Evolutionary conservation across 2,797 vertebrate species (phyloP), one percentile per base, ranked within the genome.

Genomic region (Spatula clypeata): DNA sequence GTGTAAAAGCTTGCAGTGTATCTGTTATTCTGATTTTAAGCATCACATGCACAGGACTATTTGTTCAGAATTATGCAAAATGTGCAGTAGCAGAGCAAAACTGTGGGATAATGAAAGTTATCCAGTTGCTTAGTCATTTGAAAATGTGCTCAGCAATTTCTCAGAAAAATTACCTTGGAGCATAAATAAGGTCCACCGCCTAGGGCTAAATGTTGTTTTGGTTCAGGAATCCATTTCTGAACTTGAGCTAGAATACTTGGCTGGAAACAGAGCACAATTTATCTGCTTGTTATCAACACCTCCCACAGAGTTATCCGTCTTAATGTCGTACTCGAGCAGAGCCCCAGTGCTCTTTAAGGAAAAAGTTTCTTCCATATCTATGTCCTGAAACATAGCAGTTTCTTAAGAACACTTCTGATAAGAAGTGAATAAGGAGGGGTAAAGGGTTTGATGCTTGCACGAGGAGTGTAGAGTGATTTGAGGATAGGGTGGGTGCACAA

Each of bases 1-100:
- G 80, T 92, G 66, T 96, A 88, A 96, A 96, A 87, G 62, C 96
- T 97, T 97, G 87, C 90, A 88, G 82, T 92, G 83, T 94, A 85
- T 96, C 81, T 91, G 97, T 97, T 96, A 88, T 97, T 97, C 95
- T 98, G 86, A n/a, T 94, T 97, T 94, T 97, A 97, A 96, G 83
- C 89, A 86, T 94, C 66, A 79, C 53, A 71, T 18, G 45, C 82
- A 75, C 51, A 71, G 84, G 76, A 81, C 86, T 92, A 93, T 95
- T 96, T 95, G 88, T 89, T 84, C 94, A 85, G 71, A 96, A 94
- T 90, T 83, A 90, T 82, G 64, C 70, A 67, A 88, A 55, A 57
- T 89, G 40, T 80, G 90, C 95, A 83, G 73, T 51, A 88, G 80
- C 75, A 91, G 91, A 88, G 90, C 89, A 96, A 96, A 72, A 96